A percentile compares a stretch with the other conserved stretches of the same genome.
phyloP scores from a whole-genome alignment of 1,140 invertebrate species.

The Drosophila orosa region DNA sequence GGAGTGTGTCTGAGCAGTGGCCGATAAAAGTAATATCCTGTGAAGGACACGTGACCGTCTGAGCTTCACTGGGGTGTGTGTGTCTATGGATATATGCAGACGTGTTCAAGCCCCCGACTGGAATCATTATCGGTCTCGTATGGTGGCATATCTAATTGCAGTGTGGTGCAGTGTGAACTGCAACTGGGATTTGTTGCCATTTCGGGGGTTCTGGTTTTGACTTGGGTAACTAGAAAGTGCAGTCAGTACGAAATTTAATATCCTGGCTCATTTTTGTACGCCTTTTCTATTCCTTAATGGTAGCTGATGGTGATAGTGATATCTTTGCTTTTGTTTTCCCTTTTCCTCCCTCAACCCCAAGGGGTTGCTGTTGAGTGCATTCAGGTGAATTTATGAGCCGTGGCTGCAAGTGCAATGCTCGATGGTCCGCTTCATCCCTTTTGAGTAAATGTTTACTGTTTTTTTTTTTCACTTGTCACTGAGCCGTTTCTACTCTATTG shows the following conservation, averaged over 20 bases:
- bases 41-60: conserved; percentile 64
- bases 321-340: too few species aligned
- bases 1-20: conserved; percentile 63
- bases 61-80: conserved; percentile 23
- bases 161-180: conserved; percentile 43
- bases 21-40: conserved; percentile 81
- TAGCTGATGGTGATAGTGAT: too few species aligned
- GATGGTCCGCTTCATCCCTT: conserved; percentile 19
- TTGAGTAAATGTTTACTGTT: conserved; percentile 12
- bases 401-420: conserved; percentile 69
- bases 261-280: too few species aligned
- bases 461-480: conserved; percentile 45
- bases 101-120: conserved; percentile 36
- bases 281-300: not conserved
- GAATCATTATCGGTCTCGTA: conserved; percentile 37
- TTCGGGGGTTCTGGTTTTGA: conserved; percentile 16
- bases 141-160: conserved; percentile 47
- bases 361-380: conserved; percentile 41
- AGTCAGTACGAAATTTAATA: not conserved
- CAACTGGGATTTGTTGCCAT: conserved; percentile 29
- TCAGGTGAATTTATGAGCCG: conserved; percentile 75
- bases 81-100: conserved; percentile 6
- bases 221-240: conserved; percentile 11
- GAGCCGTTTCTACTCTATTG: conserved; percentile 65
- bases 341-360: not conserved